Conservation (phyloP, 2,888 invertebrate genomes). For the Ischnus inquisitorius region DNA sequence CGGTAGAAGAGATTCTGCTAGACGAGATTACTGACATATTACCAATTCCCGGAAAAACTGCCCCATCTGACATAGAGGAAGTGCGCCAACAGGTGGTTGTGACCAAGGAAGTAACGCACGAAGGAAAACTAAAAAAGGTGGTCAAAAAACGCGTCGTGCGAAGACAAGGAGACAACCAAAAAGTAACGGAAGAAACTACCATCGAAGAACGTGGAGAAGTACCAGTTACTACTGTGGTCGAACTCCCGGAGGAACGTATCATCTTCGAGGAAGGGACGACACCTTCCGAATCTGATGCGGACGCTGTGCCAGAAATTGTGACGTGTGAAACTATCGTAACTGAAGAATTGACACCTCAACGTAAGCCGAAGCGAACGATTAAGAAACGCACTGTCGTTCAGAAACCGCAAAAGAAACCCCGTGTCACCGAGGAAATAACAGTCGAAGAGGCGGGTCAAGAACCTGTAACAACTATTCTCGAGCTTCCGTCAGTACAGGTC, state of each 20-base stretch:
- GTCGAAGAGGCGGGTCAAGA: constrained; percentile 62
- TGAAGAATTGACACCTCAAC: constrained; percentile 72
- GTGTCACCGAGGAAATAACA: constrained; percentile 70
- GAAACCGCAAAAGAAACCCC: constrained; percentile 79
- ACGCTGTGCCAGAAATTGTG: constrained; percentile 59
- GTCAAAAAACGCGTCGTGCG: constrained; percentile 80
- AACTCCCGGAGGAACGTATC: constrained; percentile 74
- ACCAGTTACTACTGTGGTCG: constrained; percentile 83
- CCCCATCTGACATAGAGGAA: constrained; percentile 78
- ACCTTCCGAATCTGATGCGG: constrained; percentile 70
- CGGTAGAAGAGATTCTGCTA: constrained; percentile 73
- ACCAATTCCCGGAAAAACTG: constrained; percentile 64
- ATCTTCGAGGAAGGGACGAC: constrained; percentile 66
- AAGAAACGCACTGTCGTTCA: constrained; percentile 81
- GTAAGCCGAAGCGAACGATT: constrained; percentile 80
- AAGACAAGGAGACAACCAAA: constrained; percentile 76
- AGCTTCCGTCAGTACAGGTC: constrained; percentile 71
- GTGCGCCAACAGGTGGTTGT: constrained; percentile 76
- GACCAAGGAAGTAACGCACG: constrained; percentile 80
- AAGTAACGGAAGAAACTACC: constrained; percentile 77
- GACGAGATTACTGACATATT: constrained; percentile 74
- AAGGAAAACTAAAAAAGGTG: constrained; percentile 76
- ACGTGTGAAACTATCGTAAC: constrained; percentile 60
- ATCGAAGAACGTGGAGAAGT: constrained; percentile 79
- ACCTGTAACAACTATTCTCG: constrained; percentile 61